A percentile compares a stretch with the other conserved stretches of the same genome.
phyloP scores from a whole-genome alignment of 2,888 invertebrate genomes.

The Drosophila ochracea region DNA sequence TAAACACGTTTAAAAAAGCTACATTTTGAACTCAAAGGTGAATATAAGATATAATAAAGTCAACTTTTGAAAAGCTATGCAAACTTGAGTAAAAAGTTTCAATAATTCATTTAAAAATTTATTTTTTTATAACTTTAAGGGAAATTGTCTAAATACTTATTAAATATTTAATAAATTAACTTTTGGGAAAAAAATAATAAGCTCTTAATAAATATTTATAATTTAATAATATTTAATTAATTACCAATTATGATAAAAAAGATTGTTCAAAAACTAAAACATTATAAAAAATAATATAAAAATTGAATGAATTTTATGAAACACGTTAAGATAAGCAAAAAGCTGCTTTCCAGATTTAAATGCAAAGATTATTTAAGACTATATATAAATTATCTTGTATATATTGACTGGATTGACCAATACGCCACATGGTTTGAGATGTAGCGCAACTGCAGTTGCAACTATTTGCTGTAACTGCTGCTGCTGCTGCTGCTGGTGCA shows the following conservation, averaged over 20 bases:
- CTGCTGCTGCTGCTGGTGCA: conserved; percentile 50
- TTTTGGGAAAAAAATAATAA: no score
- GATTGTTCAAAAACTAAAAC: neutral
- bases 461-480: conserved; percentile 37
- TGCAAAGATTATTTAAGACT: neutral
- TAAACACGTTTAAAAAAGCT: neutral
- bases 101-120: neutral
- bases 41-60: neutral
- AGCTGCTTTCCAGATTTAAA: neutral
- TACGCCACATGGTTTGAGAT: conserved; percentile 30
- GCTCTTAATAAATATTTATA: neutral
- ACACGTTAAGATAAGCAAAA: neutral
- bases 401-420: conserved; percentile 12
- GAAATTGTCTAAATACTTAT: neutral
- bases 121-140: neutral
- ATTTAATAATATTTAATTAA: neutral
- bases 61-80: neutral
- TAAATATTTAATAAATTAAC: neutral
- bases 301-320: neutral
- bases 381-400: neutral
- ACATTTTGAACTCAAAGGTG: no score
- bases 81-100: neutral
- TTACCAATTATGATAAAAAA: neutral
- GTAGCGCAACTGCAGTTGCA: conserved; percentile 58
- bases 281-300: neutral